phyloP scores from a whole-genome alignment of 2,113 vertebrate species.

The Anguilla rostrata region DNA sequence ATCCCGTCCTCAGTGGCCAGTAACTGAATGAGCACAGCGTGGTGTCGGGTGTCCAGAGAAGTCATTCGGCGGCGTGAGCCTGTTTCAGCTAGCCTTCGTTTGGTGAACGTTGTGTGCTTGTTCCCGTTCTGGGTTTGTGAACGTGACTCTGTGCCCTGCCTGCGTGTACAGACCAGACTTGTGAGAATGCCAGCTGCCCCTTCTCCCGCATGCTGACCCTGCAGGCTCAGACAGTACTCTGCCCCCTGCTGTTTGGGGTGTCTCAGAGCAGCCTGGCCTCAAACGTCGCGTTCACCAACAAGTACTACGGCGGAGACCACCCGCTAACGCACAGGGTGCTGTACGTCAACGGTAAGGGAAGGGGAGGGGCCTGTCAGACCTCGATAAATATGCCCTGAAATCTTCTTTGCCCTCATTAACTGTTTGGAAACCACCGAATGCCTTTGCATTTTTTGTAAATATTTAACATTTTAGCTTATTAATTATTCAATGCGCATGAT shows the following conservation, averaged over 20 bases:
- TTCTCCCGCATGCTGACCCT: constrained; percentile 71
- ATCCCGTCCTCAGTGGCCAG: too few species aligned
- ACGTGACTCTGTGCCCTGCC: neutral
- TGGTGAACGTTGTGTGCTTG: neutral
- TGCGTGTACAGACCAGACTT: constrained; percentile 72
- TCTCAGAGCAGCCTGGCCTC: constrained; percentile 55
- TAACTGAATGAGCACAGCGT: too few species aligned
- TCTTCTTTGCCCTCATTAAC: too few species aligned
- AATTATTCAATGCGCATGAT: too few species aligned
- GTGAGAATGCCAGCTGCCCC: constrained; percentile 69
- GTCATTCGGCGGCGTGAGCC: too few species aligned
- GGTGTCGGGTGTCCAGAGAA: neutral
- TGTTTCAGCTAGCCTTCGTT: neutral
- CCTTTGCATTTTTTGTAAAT: too few species aligned
- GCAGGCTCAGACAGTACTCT: constrained; percentile 60
- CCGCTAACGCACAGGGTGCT: constrained; percentile 64
- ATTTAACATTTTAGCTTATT: neutral
- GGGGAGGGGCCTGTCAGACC: neutral
- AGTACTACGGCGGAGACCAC: constrained; percentile 71
- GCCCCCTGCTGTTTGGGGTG: constrained; percentile 72
- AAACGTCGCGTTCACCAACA: constrained; percentile 74
- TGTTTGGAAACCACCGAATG: too few species aligned
- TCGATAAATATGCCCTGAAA: neutral
- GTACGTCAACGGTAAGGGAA: constrained; percentile 71
- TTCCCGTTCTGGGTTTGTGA: neutral